Evolutionary conservation across 2,797 vertebrate species (phyloP), one percentile per base, ranked within the genome.

Genomic region (Nothura maculosa): DNA sequence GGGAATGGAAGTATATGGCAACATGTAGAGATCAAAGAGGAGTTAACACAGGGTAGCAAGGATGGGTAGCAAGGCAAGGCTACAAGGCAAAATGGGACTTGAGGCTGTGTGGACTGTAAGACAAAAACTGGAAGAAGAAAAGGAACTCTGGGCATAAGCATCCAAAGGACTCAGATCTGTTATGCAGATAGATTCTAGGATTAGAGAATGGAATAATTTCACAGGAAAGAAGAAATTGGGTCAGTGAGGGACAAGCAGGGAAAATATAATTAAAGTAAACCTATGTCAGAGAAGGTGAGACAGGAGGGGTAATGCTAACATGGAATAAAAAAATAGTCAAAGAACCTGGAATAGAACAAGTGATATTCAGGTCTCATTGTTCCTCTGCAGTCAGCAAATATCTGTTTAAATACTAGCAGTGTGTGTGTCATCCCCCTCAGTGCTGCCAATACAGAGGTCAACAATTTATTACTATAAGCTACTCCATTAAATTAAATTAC

Each of bases 351-450:
- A 69, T 13, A 79, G 40, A 63, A 57, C 52, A 48, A 61, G 64
- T 77, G 81, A 67, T 90, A 87, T 83, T 87, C 87, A 76, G 40
- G 82, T 93, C 62, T 89, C 62, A 72, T 38, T 73, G 69, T 88
- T 91, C 54, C 63, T 92, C 67, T 86, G 57, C 57, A 91, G 67
- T 80, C 89, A 95, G 57, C 70, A 93, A 57, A 93, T 89, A 47
- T 81, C 77, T 89, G 74, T 85, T 85, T 93, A 85, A 93, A 73
- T 72, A 54, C 50, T 87, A 57, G 60, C 32, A 74, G 55, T 61
- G 55, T 10, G 36, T 92, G 84, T 96, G 70, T 93, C 89, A 92
- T 93, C 68, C 68, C 34, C 30, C 43, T 68, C 42, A 64, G 43
- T 42, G 27, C 32, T 91, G 87, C 87, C 91, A 87, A 18, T 81